Base-by-base conservation (phyloP, 2,888 invertebrate species). In the Platycnemis pennipes region DNA sequence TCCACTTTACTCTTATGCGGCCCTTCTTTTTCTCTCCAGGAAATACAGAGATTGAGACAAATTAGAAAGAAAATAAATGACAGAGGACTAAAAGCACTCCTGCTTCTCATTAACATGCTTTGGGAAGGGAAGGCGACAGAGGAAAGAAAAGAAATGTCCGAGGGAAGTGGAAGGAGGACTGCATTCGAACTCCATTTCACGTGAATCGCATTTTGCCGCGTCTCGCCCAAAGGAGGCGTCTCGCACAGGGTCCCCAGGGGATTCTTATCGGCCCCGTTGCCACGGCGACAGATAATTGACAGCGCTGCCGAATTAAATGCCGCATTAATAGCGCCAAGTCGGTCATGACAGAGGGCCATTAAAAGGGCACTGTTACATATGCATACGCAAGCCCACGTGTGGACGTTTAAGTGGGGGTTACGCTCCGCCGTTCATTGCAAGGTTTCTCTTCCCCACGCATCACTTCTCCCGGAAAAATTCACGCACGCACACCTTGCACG, bases 271-370 rank as follows among this genome's bases (percentile, higher is more conserved):
- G 31, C 4, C 5, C 16, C 31, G 77, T 77, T 77, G 13, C 37
- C 37, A 31, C 11, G 77, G 37, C 31, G 77, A 77, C 37, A 37
- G 77, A 77, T 77, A 77, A 77, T 77, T 77, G 77, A 77, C 77
- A 77, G 77, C 37, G 77, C 13, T 77, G 7, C 77, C 37, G 37
- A 77, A 77, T 77, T 77, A 77, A 77, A 77, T 77, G 5, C 37
- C 77, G 37, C 77, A 77, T 77, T 37, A 77, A 37, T 77, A 77
- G 37, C 3, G 37, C 37, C 77, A 37, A 77, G 77, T 77, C 8
- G 77, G 77, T 77, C 77, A 77, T 77, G 77, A 77, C 77, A 13
- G 8, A 37, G 37, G 77, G 77, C 77, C 77, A 77, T 77, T 77
- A 77, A 77, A 37, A 77, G 77, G 77, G 16, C 8, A 11, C 77